Base-by-base conservation (phyloP, 2,888 invertebrate genomes). In the Tiliacea aurago region DNA sequence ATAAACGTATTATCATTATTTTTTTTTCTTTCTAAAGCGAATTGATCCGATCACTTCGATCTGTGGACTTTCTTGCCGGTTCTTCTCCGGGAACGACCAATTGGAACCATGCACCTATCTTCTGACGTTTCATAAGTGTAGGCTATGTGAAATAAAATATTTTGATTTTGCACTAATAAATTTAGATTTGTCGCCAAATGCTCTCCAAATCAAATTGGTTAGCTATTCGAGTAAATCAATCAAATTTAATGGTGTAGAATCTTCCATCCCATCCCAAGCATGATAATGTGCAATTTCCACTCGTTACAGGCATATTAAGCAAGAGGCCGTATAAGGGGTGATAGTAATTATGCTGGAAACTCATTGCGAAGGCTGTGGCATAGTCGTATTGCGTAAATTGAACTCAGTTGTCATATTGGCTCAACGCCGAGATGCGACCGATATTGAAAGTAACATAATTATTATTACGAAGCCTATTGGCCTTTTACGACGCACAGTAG, bases 351-450 rank as follows among this genome's bases (percentile, higher is more conserved):
- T 43, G 10, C 7, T 45, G 43, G 33, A 5, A 47, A 63, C 9
- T 9, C 33, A 9, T 4, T 13, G 9, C 20, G 15, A 13, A 10
- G 20, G 20, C 13, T 13, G 4, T 20, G 20, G 15, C 13, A 28
- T 2, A 28, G 18, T 13, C 7, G 0, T 20, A 1, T 20, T 33
- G 20, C 20, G 28, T 33, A 15, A 33, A 20, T 33, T n/a, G 15
- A 64, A 53, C 37, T 64, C 64, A 64, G 53, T 64, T 53, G 64
- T 37, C n/a, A 37, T 51, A 37, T 64, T 64, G 64, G 64, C 51
- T 53, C 15, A 51, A 37, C 18, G n/a, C n/a, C 37, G 64, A 53
- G 53, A 37, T n/a, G 18, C 11, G n/a, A 51, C n/a, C 33, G 64
- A 64, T 18, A 53, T 64, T 37, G 55, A 53, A 11, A n/a, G 37